Percentiles rank a stretch among this genome's conserved stretches.
These are phyloP conservation scores for Paramormyrops kingsleyae DNA, from an alignment of 2,113 vertebrate species.

Conservation along the genomic window DNA sequence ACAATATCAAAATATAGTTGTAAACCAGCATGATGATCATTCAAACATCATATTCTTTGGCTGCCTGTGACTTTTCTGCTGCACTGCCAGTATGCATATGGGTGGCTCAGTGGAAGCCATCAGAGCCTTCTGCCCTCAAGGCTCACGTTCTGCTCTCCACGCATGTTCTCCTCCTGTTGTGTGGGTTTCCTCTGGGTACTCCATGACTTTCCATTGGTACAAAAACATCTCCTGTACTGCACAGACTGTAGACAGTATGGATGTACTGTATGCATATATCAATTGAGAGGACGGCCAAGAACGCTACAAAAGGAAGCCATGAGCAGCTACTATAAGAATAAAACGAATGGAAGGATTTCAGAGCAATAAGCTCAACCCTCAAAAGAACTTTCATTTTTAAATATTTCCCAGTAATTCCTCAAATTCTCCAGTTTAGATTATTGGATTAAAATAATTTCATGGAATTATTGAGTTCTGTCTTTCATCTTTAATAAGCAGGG, in stretches of 20 bases:
- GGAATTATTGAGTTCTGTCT: neutral
- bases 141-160: neutral
- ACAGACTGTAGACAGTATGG: neutral
- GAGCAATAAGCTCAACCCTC: neutral
- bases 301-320: neutral
- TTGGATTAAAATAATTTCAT: slow-evolving; percentile 11
- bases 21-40: neutral
- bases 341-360: slow-evolving; percentile 3
- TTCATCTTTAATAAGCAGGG: slow-evolving; percentile 10
- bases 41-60: neutral
- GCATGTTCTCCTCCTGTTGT: neutral
- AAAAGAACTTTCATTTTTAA: neutral
- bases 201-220: neutral
- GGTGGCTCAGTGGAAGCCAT: neutral
- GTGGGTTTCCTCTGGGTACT: neutral
- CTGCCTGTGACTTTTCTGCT: neutral
- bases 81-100: neutral
- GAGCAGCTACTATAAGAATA: neutral
- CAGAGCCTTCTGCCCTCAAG: neutral
- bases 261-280: neutral
- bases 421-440: slow-evolving; percentile 7
- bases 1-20: neutral
- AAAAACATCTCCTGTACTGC: neutral
- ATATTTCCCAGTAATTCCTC: neutral
- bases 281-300: neutral